phyloP scores from a whole-genome alignment of 2,113 vertebrate species.

The Bubo blakistoni region DNA sequence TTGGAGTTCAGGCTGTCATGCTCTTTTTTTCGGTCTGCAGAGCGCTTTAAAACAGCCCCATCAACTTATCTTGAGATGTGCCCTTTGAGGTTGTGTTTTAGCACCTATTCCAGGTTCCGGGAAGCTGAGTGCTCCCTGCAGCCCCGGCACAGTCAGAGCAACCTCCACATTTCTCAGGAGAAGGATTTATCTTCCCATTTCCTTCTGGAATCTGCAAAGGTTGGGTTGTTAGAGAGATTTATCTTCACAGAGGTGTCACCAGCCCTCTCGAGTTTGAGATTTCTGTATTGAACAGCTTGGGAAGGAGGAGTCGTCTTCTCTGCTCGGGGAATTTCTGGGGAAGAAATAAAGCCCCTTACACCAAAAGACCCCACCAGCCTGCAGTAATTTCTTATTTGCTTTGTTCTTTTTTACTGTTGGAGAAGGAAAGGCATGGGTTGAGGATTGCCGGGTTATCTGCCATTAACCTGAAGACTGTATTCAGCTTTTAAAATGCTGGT shows the following conservation, averaged over 20 bases:
- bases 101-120: neutral
- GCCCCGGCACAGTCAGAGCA: neutral
- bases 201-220: neutral
- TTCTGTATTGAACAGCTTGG: neutral
- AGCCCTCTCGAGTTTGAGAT: neutral
- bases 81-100: neutral
- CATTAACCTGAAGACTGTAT: neutral
- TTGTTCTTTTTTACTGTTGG: neutral
- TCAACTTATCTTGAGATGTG: neutral
- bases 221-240: neutral
- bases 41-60: neutral
- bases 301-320: neutral
- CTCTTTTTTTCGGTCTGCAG: neutral
- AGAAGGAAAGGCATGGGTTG: neutral
- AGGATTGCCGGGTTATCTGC: neutral
- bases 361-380: neutral
- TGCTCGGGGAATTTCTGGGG: neutral
- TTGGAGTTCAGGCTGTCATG: neutral
- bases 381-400: neutral
- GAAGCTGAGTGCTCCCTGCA: neutral
- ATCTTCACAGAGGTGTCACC: neutral
- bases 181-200: neutral
- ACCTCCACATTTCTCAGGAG: neutral
- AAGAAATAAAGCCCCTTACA: neutral
- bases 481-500: neutral